Evolutionary conservation across 2,888 invertebrate genomes (phyloP), one percentile per base, ranked within the genome.

Genomic region (Perdita meconis): DNA sequence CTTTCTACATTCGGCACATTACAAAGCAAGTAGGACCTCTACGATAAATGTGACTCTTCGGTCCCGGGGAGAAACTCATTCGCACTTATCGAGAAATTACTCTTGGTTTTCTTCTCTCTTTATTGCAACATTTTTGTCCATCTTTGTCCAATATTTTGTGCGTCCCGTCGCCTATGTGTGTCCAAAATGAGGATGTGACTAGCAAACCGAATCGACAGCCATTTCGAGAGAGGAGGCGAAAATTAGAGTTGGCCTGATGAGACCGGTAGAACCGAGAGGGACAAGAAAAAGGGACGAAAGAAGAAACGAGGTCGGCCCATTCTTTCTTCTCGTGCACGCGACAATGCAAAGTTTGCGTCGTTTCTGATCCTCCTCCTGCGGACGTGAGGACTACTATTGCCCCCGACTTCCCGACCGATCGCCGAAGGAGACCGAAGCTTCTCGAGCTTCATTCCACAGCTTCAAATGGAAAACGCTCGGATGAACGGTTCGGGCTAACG

Each of bases 281-380:
- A 16, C 24, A 16, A 12, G 34, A 24, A 53, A 59, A 69, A 19
- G 3, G 12, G 51, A 64, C 42, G 64, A 56, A 59, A 47, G 53
- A 44, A 64, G 44, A 64, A 78, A 75, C 75, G 69, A 75, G 78
- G 75, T 78, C 77, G 74, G 10, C 40, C 6, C 57, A 69, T 78
- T 75, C 65, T 70, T 70, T 50, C 57, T 42, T 22, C 44, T 60
- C 26, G 44, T 44, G 42, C 47, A 60, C 51, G 38, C 74, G 51
- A 74, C 77, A 69, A 68, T 77, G 68, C 59, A 74, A 78, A 78
- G 59, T 74, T 78, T 60, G 38, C 75, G 60, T 59, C 76, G 69
- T 51, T 69, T 26, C 16, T 70, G 57, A 44, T 40, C 44, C 42
- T n/a, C 40, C 36, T 42, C 38, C 51, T 26, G 26, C 40, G 63